Percentiles rank a stretch among this genome's conserved stretches.
Conservation (phyloP, 2,888 invertebrate species). For the Brachycybe producta region DNA sequence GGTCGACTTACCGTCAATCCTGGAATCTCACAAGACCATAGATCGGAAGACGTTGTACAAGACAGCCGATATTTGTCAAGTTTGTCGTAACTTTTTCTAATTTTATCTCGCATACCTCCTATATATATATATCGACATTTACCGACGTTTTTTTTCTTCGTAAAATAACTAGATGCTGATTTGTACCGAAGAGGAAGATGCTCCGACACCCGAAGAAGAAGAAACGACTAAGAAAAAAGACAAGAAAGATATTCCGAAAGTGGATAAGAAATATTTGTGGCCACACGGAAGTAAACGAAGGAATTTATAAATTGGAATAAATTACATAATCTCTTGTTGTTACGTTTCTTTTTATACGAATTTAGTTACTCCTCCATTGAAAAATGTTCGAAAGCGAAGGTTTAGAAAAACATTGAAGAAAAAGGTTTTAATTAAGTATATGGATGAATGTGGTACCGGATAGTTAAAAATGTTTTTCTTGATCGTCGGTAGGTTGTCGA, state of each 20-base stretch:
- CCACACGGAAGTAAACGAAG: constrained; percentile 62
- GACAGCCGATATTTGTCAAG: constrained; percentile 90
- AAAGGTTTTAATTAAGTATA: too few species aligned
- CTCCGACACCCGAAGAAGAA: constrained; percentile 44
- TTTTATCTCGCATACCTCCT: too few species aligned
- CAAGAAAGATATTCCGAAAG: constrained; percentile 60
- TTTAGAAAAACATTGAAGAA: constrained; percentile 92
- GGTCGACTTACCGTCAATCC: constrained; percentile 78
- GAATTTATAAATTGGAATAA: background rate
- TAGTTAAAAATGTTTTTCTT: too few species aligned
- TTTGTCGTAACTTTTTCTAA: constrained; percentile 28
- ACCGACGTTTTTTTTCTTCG: background rate
- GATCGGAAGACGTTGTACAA: constrained; percentile 96
- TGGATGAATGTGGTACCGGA: too few species aligned
- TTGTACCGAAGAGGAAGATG: constrained; percentile 75
- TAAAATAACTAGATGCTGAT: constrained; percentile 48
- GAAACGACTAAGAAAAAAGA: constrained; percentile 23
- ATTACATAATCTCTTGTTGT: background rate
- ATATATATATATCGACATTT: background rate
- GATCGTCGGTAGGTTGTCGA: constrained; percentile 55
- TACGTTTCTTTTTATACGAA: constrained; percentile 12
- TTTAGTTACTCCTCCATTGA: constrained; percentile 75
- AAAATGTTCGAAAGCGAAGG: constrained; percentile 81
- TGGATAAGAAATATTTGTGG: constrained; percentile 84
- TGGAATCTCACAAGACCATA: constrained; percentile 88